Base-by-base conservation (phyloP, 2,888 invertebrate species). In the Dimorphilus gyrociliatus region DNA sequence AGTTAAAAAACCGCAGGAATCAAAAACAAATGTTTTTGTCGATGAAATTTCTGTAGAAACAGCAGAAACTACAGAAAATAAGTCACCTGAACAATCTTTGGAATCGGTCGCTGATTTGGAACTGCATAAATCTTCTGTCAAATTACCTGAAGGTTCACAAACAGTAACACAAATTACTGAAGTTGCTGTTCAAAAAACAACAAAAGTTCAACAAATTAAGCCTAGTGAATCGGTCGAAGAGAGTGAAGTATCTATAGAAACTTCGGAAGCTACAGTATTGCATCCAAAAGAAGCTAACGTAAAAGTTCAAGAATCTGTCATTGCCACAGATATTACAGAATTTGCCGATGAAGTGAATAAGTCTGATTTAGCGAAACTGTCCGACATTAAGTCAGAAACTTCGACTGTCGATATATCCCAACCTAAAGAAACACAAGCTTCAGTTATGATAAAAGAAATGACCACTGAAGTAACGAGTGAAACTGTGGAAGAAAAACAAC, bases 31-130 rank as follows among this genome's bases (percentile, higher is more conserved):
- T n/a, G n/a, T n/a, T n/a, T n/a, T n/a, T n/a, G n/a, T n/a, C n/a
- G 41, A 41, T 16, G 41, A 41, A 26, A 32, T 41, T 17, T 38
- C 41, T 14, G 29, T 41, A 2, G 36, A 41, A 17, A 38, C 41
- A n/a, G n/a, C n/a, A n/a, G n/a, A n/a, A n/a, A n/a, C n/a, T n/a
- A n/a, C n/a, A n/a, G n/a, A n/a, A n/a, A n/a, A n/a, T n/a, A n/a
- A n/a, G n/a, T n/a, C n/a, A n/a, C n/a, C n/a, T n/a, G n/a, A n/a
- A n/a, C n/a, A n/a, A n/a, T n/a, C n/a, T n/a, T n/a, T n/a, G n/a
- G n/a, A n/a, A n/a, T n/a, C n/a, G n/a, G n/a, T n/a, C n/a, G n/a
- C n/a, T n/a, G n/a, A n/a, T n/a, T n/a, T n/a, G n/a, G n/a, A n/a
- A n/a, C n/a, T n/a, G n/a, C n/a, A n/a, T n/a, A n/a, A n/a, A n/a